Conservation (phyloP, 2,113 vertebrate species). For the Passer montanus region DNA sequence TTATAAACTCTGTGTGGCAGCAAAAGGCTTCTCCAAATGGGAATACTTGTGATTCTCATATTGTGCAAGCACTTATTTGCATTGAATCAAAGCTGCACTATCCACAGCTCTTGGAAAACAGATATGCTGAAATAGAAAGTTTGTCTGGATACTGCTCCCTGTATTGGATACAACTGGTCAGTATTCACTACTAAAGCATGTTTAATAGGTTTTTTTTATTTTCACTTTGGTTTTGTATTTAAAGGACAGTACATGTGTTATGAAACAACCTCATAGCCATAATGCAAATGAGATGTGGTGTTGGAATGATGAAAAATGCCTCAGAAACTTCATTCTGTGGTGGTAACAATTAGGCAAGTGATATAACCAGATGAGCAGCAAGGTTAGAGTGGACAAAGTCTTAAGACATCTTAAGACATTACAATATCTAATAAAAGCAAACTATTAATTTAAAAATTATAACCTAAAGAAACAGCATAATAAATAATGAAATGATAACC, state of each 20-base stretch:
- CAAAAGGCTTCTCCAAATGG: neutral
- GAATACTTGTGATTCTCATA: neutral
- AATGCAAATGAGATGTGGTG: neutral
- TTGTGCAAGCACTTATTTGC: neutral
- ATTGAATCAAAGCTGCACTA: neutral
- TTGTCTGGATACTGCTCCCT: neutral
- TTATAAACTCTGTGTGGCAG: neutral
- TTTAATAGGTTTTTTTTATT: neutral
- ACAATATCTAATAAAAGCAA: neutral
- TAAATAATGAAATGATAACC: neutral
- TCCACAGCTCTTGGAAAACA: neutral
- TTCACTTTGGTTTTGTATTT: neutral
- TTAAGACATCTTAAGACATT: neutral
- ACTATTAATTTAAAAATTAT: neutral
- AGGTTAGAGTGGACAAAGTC: neutral
- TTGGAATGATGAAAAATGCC: neutral
- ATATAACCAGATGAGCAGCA: neutral
- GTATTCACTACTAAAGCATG: neutral
- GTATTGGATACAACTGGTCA: neutral
- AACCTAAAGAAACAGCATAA: neutral
- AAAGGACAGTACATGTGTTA: neutral
- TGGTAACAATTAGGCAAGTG: neutral
- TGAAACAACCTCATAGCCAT: neutral
- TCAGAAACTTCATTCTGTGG: neutral
- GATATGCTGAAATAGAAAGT: neutral